A percentile compares a stretch with the other conserved stretches of the same genome.
Evolutionary conservation across 2,797 vertebrate species (phyloP).

Genomic region (Glossophaga mutica): DNA sequence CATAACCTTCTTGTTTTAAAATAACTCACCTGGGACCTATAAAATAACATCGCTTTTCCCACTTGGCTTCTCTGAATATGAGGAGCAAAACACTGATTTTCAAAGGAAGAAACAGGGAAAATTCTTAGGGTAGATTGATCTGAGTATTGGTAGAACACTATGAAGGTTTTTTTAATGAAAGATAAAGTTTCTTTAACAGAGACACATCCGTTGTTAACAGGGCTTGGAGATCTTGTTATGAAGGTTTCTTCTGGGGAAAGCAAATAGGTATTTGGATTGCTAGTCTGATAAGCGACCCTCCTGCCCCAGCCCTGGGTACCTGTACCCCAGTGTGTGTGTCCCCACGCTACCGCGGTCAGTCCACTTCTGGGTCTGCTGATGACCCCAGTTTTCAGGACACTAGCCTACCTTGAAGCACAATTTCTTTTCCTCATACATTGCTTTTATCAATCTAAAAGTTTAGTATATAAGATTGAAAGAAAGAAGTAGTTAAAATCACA

Average conservation of each 20-base stretch:
- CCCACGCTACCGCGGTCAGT: background rate
- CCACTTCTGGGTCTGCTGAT: background rate
- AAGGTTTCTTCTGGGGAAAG: background rate
- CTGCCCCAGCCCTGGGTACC: background rate
- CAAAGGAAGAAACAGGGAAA: background rate
- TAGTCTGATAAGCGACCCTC: background rate
- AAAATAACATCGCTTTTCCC: background rate
- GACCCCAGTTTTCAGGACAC: background rate
- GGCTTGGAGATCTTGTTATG: background rate
- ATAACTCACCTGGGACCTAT: constrained; percentile 57
- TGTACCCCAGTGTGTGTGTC: background rate
- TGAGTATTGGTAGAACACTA: background rate
- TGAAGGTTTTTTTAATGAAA: background rate
- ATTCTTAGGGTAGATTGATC: background rate
- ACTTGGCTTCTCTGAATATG: background rate
- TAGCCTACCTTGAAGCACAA: background rate
- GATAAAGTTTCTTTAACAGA: background rate
- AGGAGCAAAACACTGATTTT: background rate
- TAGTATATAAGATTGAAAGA: background rate
- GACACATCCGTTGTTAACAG: background rate
- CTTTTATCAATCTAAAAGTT: background rate
- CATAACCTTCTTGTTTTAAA: constrained; percentile 29
- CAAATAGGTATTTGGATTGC: background rate
- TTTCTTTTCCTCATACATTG: background rate
- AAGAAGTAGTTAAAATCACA: background rate